These are phyloP conservation scores for Terebella lapidaria DNA, from an alignment of 2,888 invertebrate genomes.

Conservation along the genomic window DNA sequence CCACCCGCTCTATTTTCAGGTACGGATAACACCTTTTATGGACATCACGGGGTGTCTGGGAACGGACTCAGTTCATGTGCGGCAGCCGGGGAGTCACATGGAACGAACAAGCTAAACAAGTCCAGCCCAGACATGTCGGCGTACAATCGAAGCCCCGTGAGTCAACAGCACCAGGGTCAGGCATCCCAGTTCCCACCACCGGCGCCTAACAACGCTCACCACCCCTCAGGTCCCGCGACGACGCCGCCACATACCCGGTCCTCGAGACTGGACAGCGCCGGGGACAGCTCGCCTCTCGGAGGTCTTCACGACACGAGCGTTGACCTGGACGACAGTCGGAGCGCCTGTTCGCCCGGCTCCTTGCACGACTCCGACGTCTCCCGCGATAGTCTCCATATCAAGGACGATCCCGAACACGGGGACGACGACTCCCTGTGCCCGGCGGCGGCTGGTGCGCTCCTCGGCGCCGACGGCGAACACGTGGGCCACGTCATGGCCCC, in stretches of 20 bases:
- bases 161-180: constrained; percentile 7
- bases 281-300: not conserved
- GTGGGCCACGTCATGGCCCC: constrained; percentile 54
- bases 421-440: not conserved
- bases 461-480: constrained; percentile 29
- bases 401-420: not conserved
- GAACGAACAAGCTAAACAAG: constrained; percentile 23
- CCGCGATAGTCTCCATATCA: constrained; percentile 2
- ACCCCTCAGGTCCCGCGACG: not conserved
- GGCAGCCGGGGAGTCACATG: constrained; percentile 10
- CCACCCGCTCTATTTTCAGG: not conserved
- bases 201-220: not conserved
- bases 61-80: constrained; percentile 1
- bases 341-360: not conserved
- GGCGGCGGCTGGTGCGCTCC: not conserved
- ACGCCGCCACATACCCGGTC: not conserved
- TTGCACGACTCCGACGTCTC: not conserved
- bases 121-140: constrained; percentile 20
- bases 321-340: not conserved
- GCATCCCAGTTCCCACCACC: not conserved
- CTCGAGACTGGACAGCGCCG: not conserved
- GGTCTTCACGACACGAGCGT: not conserved
- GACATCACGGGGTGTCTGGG: not conserved
- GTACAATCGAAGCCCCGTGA: constrained; percentile 5
- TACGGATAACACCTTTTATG: constrained; percentile 4